Conservation (phyloP, 2,113 vertebrate species). For the Acanthisitta chloris region DNA sequence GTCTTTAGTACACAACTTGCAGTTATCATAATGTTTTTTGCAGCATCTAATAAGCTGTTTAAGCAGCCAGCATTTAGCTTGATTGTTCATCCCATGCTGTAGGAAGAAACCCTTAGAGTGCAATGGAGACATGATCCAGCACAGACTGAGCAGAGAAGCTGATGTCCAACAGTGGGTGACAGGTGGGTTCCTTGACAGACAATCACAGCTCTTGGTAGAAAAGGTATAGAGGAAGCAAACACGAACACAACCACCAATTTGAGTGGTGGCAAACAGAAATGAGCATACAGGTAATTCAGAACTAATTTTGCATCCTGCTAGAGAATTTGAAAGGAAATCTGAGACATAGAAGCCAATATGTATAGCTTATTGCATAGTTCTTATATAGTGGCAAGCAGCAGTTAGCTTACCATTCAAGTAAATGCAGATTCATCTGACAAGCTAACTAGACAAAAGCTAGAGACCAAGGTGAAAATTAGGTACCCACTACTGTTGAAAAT, state of each 20-base stretch:
- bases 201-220: neutral
- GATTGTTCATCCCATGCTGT: neutral
- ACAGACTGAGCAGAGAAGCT: neutral
- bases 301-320: neutral
- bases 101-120: neutral
- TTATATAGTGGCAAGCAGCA: neutral
- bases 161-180: neutral
- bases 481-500: neutral
- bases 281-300: neutral
- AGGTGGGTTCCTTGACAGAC: neutral
- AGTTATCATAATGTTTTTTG: neutral
- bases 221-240: neutral
- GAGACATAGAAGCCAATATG: rapidly evolving
- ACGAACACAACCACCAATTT: neutral
- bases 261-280: neutral
- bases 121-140: neutral
- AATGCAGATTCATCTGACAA: neutral
- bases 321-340: neutral
- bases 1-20: neutral
- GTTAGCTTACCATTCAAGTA: neutral
- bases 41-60: neutral
- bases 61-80: neutral
- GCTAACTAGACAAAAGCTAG: neutral
- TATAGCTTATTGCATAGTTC: neutral
- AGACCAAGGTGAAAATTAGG: neutral